Conservation (phyloP, 2,113 vertebrate genomes). For the Thunnus maccoyii region DNA sequence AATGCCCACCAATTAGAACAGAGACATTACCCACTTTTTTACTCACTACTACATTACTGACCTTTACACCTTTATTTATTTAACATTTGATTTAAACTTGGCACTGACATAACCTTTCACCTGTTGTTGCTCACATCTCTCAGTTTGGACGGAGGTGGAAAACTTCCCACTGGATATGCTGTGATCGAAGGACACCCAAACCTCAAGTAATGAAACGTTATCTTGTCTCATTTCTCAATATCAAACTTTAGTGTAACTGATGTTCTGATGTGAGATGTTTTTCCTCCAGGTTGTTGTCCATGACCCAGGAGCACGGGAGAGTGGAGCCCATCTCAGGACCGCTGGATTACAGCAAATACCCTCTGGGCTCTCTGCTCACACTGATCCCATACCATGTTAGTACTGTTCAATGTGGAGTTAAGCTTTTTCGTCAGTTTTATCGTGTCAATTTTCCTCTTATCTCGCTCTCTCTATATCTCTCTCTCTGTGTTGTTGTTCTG, state of each 20-base stretch:
- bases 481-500: background rate
- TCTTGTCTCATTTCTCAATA: background rate
- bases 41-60: background rate
- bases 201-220: conserved; percentile 79
- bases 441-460: background rate
- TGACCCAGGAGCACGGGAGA: conserved; percentile 90
- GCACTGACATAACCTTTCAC: background rate
- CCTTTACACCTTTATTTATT: background rate
- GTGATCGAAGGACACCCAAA: conserved; percentile 87
- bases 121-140: conserved; percentile 19
- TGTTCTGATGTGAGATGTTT: conserved; percentile 6
- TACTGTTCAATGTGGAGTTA: conserved; percentile 11
- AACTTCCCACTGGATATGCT: conserved; percentile 82
- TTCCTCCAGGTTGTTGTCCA: conserved; percentile 83
- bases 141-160: conserved; percentile 85
- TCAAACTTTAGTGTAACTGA: background rate
- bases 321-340: conserved; percentile 82
- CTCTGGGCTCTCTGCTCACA: conserved; percentile 83
- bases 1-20: no score
- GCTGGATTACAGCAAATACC: conserved; percentile 86
- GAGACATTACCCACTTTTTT: background rate
- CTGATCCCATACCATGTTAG: conserved; percentile 90
- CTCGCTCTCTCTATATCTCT: background rate
- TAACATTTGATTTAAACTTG: background rate
- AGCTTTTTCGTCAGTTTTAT: background rate